Evolutionary conservation across 2,888 invertebrate genomes (phyloP), one percentile per base, ranked within the genome.

Genomic region (Yponomeuta malinellus): DNA sequence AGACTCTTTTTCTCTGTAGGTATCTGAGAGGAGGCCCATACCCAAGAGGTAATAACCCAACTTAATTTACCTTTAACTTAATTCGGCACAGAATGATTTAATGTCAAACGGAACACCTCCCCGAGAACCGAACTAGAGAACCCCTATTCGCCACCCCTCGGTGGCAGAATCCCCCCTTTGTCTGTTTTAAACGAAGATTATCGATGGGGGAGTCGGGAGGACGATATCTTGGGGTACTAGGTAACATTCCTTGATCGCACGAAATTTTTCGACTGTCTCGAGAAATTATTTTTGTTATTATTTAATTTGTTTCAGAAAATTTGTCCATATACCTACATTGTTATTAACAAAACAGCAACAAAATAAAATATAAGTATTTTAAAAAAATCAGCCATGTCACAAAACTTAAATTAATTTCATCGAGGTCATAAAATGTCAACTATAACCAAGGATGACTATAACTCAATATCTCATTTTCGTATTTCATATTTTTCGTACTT

Each of bases 151-250:
- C 72, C 74, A 74, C 74, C 72, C 76, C 63, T n/a, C n/a, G 48
- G 68, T 31, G 68, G 68, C 43, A 33, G 63, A 33, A 33, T 43
- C 71, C 70, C 73, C 75, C 75, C 77, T 79, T 78, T 80, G 78
- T 79, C 77, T 77, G 75, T 74, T 69, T 76, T 83, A 83, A 59
- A 82, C 82, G 82, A 86, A 86, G 86, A 87, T 85, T 86, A 89
- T 87, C 87, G 85, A 81, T 78, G 78, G 71, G 78, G 75, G 76
- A 76, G 74, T 73, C 73, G 37, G 15, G 52, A 43, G 52, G 52
- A 9, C 15, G 15, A 59, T 59, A 59, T 59, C 52, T 59, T 59
- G 4, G 52, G 52, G 15, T 59, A 12, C 8, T 43, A 23, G 23
- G 23, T 23, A 8, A 43, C 15, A 15, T 59, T 59, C 15, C 52